Conservation (phyloP, 2,888 invertebrate genomes). For the Augochlorella aurata region DNA sequence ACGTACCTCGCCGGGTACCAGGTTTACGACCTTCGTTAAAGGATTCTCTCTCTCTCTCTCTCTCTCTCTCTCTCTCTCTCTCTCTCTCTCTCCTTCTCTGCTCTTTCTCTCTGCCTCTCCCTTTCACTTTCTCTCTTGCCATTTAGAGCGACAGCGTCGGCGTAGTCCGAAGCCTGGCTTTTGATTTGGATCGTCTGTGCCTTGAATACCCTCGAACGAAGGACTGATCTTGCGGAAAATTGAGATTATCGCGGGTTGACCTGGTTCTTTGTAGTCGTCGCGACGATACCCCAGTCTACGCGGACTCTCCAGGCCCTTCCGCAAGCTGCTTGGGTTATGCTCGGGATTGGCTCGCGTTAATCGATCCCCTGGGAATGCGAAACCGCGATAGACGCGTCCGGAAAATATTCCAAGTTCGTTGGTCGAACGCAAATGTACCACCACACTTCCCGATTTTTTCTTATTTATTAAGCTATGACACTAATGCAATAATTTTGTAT, state of each 20-base stretch:
- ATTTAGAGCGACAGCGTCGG: background rate
- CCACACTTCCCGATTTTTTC: too few relatives aligned
- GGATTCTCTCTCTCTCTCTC: background rate
- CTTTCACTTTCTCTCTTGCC: background rate
- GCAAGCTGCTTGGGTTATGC: background rate
- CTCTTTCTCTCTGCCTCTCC: background rate
- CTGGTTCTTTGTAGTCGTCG: slow-evolving; percentile 43
- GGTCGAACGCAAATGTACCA: too few relatives aligned
- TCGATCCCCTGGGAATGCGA: slow-evolving; percentile 1
- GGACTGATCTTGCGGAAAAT: slow-evolving; percentile 50
- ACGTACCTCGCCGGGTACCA: slow-evolving; percentile 31
- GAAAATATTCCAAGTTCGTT: too few relatives aligned
- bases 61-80: background rate
- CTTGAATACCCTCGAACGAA: slow-evolving; percentile 38
- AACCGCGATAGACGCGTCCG: background rate
- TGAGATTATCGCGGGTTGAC: slow-evolving; percentile 49
- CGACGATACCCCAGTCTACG: background rate
- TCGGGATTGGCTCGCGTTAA: slow-evolving; percentile 2
- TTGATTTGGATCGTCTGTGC: slow-evolving; percentile 43
- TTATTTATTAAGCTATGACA: too few relatives aligned
- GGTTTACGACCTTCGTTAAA: slow-evolving; percentile 49
- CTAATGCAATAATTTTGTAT: too few relatives aligned
- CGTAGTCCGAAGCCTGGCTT: slow-evolving; percentile 16
- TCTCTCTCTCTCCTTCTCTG: background rate
- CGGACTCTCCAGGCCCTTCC: background rate